Evolutionary conservation across 2,888 invertebrate species (phyloP).

Genomic region (Dryomyza anilis): DNA sequence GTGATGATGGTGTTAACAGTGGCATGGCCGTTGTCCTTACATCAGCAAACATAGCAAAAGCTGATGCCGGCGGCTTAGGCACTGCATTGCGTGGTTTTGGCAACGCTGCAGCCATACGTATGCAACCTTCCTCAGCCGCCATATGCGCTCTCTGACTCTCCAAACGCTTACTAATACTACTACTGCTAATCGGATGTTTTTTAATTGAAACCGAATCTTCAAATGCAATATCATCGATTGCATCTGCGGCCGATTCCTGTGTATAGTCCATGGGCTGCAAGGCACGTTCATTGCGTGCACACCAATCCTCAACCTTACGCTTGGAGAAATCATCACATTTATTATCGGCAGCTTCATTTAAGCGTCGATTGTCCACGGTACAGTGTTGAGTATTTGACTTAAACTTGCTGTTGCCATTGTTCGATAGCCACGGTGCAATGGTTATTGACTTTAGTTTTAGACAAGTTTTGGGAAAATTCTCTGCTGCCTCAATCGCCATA

Average conservation of each 20-base stretch:
- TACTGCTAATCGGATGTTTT: too few relatives aligned
- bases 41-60: too few relatives aligned
- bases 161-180: too few relatives aligned
- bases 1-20: too few relatives aligned
- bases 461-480: slow-evolving; percentile 31
- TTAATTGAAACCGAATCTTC: slow-evolving; percentile 42
- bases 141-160: too few relatives aligned
- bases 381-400: slow-evolving; percentile 34
- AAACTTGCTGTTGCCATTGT: slow-evolving; percentile 38
- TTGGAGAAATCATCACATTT: slow-evolving; percentile 37
- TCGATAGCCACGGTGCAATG: slow-evolving; percentile 40
- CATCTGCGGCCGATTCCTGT: neutral
- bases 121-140: too few relatives aligned
- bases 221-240: slow-evolving; percentile 38
- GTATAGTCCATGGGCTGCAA: slow-evolving; percentile 1
- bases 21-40: too few relatives aligned
- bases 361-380: neutral
- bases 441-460: slow-evolving; percentile 29
- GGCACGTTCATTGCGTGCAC: slow-evolving; percentile 38
- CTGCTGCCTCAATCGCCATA: slow-evolving; percentile 21
- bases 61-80: too few relatives aligned
- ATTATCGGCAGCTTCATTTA: slow-evolving; percentile 24
- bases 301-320: slow-evolving; percentile 46
- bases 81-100: too few relatives aligned
- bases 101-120: too few relatives aligned